These are phyloP conservation scores for Botia almorhae DNA, from an alignment of 2,797 vertebrate genomes.

Conservation along the genomic window DNA sequence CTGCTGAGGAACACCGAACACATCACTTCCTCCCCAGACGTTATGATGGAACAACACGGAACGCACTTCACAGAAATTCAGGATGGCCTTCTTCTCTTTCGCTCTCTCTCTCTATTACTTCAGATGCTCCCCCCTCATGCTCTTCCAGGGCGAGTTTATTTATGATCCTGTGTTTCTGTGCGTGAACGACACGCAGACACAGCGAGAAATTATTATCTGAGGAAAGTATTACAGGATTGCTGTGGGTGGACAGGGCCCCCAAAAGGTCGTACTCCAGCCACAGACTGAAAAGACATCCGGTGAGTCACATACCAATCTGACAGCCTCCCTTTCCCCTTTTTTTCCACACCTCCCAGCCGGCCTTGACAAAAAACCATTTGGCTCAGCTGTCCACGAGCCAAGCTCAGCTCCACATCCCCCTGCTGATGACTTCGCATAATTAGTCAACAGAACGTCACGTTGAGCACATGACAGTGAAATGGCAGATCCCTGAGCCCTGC, in stretches of 20 bases:
- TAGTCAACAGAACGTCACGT: constrained; percentile 44
- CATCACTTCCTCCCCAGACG: constrained; percentile 42
- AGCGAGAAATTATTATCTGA: constrained; percentile 51
- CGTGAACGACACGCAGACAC: constrained; percentile 62
- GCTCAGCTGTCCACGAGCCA: constrained; percentile 49
- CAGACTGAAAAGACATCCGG: constrained; percentile 52
- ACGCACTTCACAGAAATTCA: constrained; percentile 62
- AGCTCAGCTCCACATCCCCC: constrained; percentile 19
- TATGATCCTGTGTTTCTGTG: constrained; percentile 61
- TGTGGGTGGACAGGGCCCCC: constrained; percentile 52
- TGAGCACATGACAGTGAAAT: constrained; percentile 18
- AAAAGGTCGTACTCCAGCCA: constrained; percentile 49
- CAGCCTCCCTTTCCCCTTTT: constrained; percentile 47
- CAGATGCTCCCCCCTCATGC: constrained; percentile 42
- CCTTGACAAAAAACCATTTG: constrained; percentile 53
- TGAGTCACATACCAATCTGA: constrained; percentile 50
- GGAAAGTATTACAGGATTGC: constrained; percentile 48
- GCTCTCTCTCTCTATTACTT: constrained; percentile 44
- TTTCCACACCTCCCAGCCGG: constrained; percentile 13
- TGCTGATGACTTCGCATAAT: constrained; percentile 50
- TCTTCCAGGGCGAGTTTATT: constrained; percentile 69
- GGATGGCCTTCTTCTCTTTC: constrained; percentile 52
- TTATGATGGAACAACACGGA: constrained; percentile 65
- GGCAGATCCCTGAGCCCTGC: constrained; percentile 4
- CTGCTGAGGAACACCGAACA: constrained; percentile 1